Evolutionary conservation across 2,888 invertebrate genomes (phyloP).

Genomic region (Plagodis pulveraria): DNA sequence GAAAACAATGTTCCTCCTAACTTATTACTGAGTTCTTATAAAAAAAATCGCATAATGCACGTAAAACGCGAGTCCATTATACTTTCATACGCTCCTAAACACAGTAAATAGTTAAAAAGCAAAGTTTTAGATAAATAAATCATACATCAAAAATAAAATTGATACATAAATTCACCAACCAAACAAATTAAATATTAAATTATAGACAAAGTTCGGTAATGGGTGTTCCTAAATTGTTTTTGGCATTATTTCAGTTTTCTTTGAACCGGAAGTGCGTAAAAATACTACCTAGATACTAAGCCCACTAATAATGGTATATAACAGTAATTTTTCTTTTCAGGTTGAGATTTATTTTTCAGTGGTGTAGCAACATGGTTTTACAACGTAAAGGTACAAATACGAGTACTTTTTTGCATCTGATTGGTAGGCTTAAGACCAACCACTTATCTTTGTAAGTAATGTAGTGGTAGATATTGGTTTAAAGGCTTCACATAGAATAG

Average conservation of each 20-base stretch:
- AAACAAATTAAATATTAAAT: constrained; percentile 65
- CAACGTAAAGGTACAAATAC: no score
- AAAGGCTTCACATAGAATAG: no score
- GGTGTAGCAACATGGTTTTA: not conserved
- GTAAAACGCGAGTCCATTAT: constrained; percentile 13
- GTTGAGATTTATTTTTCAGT: constrained; percentile 6
- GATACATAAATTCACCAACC: constrained; percentile 55
- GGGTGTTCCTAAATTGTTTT: constrained; percentile 67
- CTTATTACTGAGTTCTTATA: constrained; percentile 6
- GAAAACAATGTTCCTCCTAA: constrained; percentile 17
- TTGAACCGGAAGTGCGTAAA: constrained; percentile 43
- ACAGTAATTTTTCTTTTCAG: no score
- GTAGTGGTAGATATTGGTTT: no score
- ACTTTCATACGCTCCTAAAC: constrained; percentile 21
- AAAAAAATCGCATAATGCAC: constrained; percentile 8
- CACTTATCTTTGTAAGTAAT: no score
- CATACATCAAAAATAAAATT: constrained; percentile 51
- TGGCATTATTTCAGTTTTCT: constrained; percentile 56
- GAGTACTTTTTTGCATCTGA: no score
- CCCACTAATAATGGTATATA: constrained; percentile 48
- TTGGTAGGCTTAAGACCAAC: no score
- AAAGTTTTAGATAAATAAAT: constrained; percentile 46
- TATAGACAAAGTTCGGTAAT: constrained; percentile 66
- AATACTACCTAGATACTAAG: constrained; percentile 38
- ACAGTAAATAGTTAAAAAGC: no score